Conservation (phyloP, 2,888 invertebrate genomes). For the Pristionchus entomophagus region DNA sequence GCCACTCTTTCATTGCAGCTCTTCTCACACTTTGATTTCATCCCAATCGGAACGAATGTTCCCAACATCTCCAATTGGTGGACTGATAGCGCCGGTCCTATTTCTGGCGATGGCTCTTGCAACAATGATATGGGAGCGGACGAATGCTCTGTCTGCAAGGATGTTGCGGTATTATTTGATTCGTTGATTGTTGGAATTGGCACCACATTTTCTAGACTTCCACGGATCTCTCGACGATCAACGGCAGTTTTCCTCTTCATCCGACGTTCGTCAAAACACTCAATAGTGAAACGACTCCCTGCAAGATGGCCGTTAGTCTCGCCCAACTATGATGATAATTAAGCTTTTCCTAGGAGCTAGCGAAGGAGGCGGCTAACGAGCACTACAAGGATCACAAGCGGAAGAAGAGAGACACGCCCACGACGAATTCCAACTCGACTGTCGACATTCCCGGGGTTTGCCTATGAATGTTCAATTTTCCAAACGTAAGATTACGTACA, state of each 20-base stretch:
- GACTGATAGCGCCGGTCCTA: neutral
- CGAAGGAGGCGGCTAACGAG: neutral
- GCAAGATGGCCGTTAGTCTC: neutral
- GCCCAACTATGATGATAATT: neutral
- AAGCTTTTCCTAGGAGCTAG: neutral
- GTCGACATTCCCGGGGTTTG: conserved; percentile 15
- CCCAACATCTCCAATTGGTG: conserved; percentile 1
- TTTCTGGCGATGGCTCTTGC: neutral
- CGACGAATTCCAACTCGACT: neutral
- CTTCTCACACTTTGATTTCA: neutral
- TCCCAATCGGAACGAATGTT: neutral
- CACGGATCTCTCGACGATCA: neutral
- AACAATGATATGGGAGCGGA: neutral
- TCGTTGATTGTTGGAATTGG: neutral
- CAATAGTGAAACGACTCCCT: neutral
- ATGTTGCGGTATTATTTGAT: neutral
- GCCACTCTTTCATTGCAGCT: neutral
- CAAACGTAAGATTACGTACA: too few species aligned
- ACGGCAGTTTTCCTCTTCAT: neutral
- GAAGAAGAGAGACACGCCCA: neutral
- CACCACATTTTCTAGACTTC: neutral
- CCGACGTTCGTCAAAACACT: neutral
- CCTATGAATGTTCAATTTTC: too few species aligned
- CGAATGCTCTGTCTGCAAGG: neutral
- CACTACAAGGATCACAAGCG: neutral